Percentiles rank a stretch among this genome's conserved stretches.
These are phyloP conservation scores for Drosophila tripunctata DNA, from an alignment of 2,888 invertebrate genomes.

Conservation along the genomic window DNA sequence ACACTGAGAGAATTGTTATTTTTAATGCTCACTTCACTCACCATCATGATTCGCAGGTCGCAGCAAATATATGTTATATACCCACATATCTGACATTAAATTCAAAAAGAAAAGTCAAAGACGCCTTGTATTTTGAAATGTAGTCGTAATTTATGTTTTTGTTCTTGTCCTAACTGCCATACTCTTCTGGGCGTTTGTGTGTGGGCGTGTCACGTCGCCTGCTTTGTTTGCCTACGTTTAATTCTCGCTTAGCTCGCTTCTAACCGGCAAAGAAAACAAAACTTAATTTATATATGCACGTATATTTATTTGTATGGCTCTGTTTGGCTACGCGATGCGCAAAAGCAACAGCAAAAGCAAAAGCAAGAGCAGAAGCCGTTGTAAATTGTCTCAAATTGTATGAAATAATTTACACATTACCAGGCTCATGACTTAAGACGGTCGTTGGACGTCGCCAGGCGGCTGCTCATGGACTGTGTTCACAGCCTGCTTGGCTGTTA, in stretches of 20 bases:
- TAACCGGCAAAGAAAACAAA: slow-evolving; percentile 43
- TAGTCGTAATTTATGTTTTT: slow-evolving; percentile 43
- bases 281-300: slow-evolving; percentile 69
- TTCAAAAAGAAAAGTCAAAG: slow-evolving; percentile 55
- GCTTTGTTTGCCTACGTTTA: slow-evolving; percentile 57
- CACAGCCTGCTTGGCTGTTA: slow-evolving; percentile 32
- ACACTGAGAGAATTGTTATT: slow-evolving; percentile 29
- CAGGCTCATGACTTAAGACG: slow-evolving; percentile 72
- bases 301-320: slow-evolving; percentile 48
- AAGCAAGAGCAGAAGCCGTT: slow-evolving; percentile 53
- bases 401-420: slow-evolving; percentile 80
- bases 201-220: slow-evolving; percentile 35
- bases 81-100: slow-evolving; percentile 23
- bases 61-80: too few relatives aligned
- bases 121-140: slow-evolving; percentile 44
- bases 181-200: neutral
- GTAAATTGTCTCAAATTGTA: slow-evolving; percentile 80
- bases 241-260: slow-evolving; percentile 49
- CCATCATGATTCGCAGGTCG: slow-evolving; percentile 18
- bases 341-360: too few relatives aligned
- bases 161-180: slow-evolving; percentile 23
- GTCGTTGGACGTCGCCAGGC: slow-evolving; percentile 45
- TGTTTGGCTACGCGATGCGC: slow-evolving; percentile 53
- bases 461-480: slow-evolving; percentile 13
- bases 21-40: slow-evolving; percentile 28